Evolutionary conservation across 2,113 vertebrate genomes (phyloP).

Genomic region (Oreochromis aureus): DNA sequence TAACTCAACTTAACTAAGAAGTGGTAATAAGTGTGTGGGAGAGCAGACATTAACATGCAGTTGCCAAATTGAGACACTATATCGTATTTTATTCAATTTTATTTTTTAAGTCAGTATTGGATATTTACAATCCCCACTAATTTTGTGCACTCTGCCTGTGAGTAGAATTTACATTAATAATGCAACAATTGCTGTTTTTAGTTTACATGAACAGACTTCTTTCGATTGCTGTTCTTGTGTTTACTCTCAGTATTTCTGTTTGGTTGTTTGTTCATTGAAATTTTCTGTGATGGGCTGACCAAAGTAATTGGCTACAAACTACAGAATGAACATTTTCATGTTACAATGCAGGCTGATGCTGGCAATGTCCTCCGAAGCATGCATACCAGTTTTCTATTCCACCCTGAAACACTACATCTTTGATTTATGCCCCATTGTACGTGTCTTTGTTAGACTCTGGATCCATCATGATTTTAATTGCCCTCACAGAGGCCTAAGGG

Average conservation of each 20-base stretch:
- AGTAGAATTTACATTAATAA: background rate
- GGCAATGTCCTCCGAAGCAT: background rate
- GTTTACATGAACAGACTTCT: background rate
- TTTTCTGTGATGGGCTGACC: background rate
- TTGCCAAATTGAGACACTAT: background rate
- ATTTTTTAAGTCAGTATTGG: background rate
- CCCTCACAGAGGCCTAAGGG: slow-evolving; percentile 13
- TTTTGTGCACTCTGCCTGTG: background rate
- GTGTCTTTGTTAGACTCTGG: background rate
- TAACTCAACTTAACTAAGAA: slow-evolving; percentile 11
- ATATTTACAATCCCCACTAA: fast-evolving
- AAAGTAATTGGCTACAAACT: background rate
- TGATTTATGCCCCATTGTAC: background rate
- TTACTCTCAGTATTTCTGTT: background rate
- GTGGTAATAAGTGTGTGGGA: slow-evolving; percentile 29
- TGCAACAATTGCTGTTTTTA: background rate
- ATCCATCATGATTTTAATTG: slow-evolving; percentile 27
- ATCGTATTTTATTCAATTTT: fast-evolving
- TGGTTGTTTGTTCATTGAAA: fast-evolving
- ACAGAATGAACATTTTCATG: background rate
- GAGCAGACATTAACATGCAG: background rate
- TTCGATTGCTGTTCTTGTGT: background rate
- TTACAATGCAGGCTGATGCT: background rate
- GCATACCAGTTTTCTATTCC: fast-evolving
- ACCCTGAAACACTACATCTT: background rate